phyloP scores from a whole-genome alignment of 2,888 invertebrate species.

The Syrphus vitripennis region DNA sequence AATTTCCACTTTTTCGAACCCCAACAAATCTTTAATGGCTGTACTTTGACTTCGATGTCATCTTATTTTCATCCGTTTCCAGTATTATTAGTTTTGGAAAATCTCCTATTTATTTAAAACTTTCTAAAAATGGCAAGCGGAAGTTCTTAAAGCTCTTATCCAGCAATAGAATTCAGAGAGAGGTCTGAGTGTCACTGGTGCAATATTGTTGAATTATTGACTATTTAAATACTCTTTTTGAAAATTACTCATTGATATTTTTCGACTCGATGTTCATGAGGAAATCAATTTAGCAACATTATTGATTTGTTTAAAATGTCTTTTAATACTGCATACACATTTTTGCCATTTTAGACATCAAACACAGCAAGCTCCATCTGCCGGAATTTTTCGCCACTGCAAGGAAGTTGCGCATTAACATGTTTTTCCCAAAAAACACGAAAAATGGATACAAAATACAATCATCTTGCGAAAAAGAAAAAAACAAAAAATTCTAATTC shows the following conservation, averaged over 20 bases:
- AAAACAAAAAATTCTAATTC: slow-evolving; percentile 48
- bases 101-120: no score
- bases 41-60: no score
- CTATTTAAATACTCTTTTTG: no score
- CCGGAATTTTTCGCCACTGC: not conserved
- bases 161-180: not conserved
- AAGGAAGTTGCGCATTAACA: not conserved
- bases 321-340: not conserved
- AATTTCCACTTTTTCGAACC: no score
- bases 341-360: not conserved
- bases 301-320: slow-evolving; percentile 33
- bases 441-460: not conserved
- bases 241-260: not conserved
- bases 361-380: slow-evolving; percentile 37
- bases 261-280: not conserved
- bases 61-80: no score
- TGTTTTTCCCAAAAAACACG: not conserved
- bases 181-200: not conserved
- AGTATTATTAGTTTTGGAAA: no score
- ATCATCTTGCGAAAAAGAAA: not conserved
- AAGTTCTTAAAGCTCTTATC: no score
- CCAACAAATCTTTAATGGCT: no score
- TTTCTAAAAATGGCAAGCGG: no score
- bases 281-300: not conserved
- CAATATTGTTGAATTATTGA: not conserved